Base-by-base conservation (phyloP, 2,888 invertebrate species). In the Lasioglossum oenotherae region DNA sequence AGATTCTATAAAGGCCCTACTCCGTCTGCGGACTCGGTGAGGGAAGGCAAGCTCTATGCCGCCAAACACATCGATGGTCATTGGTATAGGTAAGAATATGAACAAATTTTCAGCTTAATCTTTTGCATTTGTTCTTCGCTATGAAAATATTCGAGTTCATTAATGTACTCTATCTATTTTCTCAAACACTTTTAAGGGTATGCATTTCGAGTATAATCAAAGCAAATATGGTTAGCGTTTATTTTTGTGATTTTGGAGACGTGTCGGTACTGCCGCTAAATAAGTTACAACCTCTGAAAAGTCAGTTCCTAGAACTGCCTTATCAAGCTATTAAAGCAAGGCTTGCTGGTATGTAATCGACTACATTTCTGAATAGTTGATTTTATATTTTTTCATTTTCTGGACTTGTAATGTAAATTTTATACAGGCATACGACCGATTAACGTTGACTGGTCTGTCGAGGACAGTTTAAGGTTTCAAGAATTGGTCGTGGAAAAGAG, bases 401-500 rank as follows among this genome's bases (percentile, higher is more conserved):
- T 16, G 46, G 49, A 53, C 19, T 16, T 31, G 0, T 44, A 44
- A 64, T 53, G 10, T 23, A 74, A 71, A n/a, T 53, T 53, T 72
- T 78, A 67, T 16, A 91, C 83, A 96, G 97, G 96, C 80, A 95
- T 97, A 80, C 94, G 95, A 87, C 96, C 96, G 69, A 95, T 96
- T 35, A 96, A 96, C 89, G 95, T 95, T 91, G 97, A 97, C 94
- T 98, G 97, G 97, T 96, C 96, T 0, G 96, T 97, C 89, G 97
- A 97, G 90, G 98, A 98, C 94, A 97, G 97, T 92, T 95, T 97
- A 78, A 95, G 96, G 84, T 98, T 98, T 93, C 97, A 97, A 91
- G 96, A 97, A 89, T 93, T 98, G 86, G 97, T 97, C 10, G 96
- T 97, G 57, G 96, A 97, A 57, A 97, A 97, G 91, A 96, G 96